Evolutionary conservation across 2,797 vertebrate species (phyloP).

Genomic region (Cottoperca gobio): DNA sequence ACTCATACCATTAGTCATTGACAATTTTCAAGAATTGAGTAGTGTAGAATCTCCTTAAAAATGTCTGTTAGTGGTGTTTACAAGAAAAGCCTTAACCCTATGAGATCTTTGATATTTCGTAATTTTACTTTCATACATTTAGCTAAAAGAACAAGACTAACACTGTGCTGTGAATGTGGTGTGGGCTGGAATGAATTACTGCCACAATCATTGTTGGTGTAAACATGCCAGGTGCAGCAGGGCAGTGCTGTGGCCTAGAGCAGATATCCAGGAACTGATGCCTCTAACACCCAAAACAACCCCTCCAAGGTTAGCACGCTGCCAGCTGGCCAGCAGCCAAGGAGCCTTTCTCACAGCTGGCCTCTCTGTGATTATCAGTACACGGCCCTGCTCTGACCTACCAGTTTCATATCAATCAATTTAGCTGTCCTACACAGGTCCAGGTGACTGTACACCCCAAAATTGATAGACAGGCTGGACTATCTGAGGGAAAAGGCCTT

Average conservation of each 20-base stretch:
- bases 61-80: background rate
- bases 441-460: background rate
- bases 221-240: constrained; percentile 68
- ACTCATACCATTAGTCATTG: background rate
- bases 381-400: constrained; percentile 14
- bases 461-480: background rate
- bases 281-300: constrained; percentile 64
- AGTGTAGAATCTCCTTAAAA: background rate
- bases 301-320: constrained; percentile 43
- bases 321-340: constrained; percentile 69
- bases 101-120: constrained; percentile 14
- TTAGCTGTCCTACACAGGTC: background rate
- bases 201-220: constrained; percentile 53
- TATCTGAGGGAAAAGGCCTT: background rate
- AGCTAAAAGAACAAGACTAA: background rate
- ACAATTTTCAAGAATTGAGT: background rate
- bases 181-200: constrained; percentile 29
- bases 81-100: background rate
- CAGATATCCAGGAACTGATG: constrained; percentile 53
- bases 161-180: background rate
- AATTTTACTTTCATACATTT: constrained; percentile 2
- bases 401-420: constrained; percentile 23
- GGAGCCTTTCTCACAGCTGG: constrained; percentile 47
- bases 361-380: constrained; percentile 44
- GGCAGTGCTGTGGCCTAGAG: constrained; percentile 39